Evolutionary conservation across 2,797 vertebrate genomes (phyloP).

Genomic region (Crocidura indochinensis): DNA sequence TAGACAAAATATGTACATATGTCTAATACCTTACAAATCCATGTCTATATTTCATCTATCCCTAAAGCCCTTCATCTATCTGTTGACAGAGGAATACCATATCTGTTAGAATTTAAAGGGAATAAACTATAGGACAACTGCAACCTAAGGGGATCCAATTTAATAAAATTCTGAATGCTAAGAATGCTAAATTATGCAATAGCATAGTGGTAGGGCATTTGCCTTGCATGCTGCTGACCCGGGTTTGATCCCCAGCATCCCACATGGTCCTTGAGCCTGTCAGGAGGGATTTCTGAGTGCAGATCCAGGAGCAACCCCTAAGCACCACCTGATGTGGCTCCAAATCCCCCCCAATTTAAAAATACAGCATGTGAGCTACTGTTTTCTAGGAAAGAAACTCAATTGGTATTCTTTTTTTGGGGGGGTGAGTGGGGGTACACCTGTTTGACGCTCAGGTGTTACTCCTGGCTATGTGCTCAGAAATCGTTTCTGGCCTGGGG

Average conservation of each 20-base stretch:
- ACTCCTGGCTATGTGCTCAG: too few relatives aligned
- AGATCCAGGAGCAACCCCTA: too few relatives aligned
- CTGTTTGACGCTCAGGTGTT: too few relatives aligned
- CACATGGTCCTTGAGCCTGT: too few relatives aligned
- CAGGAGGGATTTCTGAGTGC: too few relatives aligned
- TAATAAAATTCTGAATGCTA: not conserved
- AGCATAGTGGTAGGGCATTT: too few relatives aligned
- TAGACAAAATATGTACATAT: not conserved
- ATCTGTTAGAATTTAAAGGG: not conserved
- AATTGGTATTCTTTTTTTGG: not conserved
- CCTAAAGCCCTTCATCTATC: not conserved
- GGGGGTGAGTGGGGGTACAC: too few relatives aligned
- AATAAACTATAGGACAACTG: not conserved
- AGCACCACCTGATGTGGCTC: too few relatives aligned
- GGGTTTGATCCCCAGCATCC: too few relatives aligned
- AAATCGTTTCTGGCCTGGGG: too few relatives aligned
- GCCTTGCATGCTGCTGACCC: too few relatives aligned
- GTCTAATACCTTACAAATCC: not conserved
- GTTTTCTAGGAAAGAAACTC: not conserved
- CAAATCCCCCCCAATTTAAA: not conserved
- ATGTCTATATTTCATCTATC: not conserved
- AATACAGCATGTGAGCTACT: not conserved
- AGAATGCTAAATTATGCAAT: too few relatives aligned
- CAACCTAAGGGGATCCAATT: slow-evolving; percentile 11
- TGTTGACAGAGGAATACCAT: not conserved